phyloP scores from a whole-genome alignment of 2,113 vertebrate genomes.

The Eulacestoma nigropectus region DNA sequence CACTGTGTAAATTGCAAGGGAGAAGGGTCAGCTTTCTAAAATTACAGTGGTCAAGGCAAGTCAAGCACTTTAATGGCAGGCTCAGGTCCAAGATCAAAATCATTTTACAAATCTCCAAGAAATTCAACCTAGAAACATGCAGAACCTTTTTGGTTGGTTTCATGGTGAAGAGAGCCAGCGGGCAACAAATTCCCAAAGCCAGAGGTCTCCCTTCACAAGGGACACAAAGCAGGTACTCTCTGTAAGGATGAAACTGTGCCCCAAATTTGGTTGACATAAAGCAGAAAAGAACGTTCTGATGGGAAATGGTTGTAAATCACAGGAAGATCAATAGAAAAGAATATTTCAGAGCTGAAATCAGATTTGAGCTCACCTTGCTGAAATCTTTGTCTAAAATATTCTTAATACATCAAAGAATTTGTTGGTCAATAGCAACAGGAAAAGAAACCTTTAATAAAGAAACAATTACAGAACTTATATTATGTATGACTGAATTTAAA shows the following conservation, averaged over 20 bases:
- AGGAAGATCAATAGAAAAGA: not conserved
- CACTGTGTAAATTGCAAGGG: not conserved
- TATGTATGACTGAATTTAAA: not conserved
- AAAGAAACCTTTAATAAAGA: not conserved
- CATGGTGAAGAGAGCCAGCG: not conserved
- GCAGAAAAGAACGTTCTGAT: constrained; percentile 3
- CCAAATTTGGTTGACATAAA: not conserved
- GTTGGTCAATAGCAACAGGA: not conserved
- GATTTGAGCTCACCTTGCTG: not conserved
- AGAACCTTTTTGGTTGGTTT: not conserved
- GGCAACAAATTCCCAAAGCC: not conserved
- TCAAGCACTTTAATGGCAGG: constrained; percentile 33
- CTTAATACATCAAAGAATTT: not conserved
- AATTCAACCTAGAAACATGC: not conserved
- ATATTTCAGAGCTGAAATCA: not conserved
- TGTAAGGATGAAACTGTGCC: not conserved
- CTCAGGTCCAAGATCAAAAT: constrained; percentile 38
- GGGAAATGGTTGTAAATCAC: constrained; percentile 25
- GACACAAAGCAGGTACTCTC: constrained; percentile 21
- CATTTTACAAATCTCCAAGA: not conserved
- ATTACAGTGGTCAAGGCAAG: not conserved
- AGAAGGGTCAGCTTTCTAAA: constrained; percentile 37
- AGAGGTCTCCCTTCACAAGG: not conserved
- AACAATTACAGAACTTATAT: not conserved
- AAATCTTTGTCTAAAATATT: not conserved